Evolutionary conservation across 1,140 invertebrate genomes (phyloP).

Genomic region (Nylanderia fulva): DNA sequence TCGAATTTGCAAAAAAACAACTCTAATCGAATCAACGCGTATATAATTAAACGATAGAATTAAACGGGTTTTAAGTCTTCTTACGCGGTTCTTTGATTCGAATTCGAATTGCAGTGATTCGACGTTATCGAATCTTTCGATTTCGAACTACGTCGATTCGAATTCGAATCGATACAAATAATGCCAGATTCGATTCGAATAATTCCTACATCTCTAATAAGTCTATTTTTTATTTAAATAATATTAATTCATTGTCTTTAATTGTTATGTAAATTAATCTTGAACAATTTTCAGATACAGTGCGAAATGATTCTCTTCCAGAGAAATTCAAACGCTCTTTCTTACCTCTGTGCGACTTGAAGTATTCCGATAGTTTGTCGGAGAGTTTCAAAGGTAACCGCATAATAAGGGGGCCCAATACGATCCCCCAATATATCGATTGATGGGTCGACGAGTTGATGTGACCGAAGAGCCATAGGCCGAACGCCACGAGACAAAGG

Average conservation of each 20-base stretch:
- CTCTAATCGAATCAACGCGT: too few relatives aligned
- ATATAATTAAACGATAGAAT: too few relatives aligned
- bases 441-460: conserved; percentile 77
- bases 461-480: conserved; percentile 79
- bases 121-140: too few relatives aligned
- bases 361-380: conserved; percentile 59
- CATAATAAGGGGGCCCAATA: conserved; percentile 74
- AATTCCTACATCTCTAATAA: too few relatives aligned
- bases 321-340: not conserved
- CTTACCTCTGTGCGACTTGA: conserved; percentile 73
- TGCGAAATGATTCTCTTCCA: not conserved
- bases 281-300: not conserved
- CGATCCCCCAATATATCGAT: conserved; percentile 79
- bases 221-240: too few relatives aligned
- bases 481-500: conserved; percentile 77
- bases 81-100: too few relatives aligned
- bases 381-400: conserved; percentile 77
- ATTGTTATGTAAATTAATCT: not conserved
- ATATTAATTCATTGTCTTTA: not conserved
- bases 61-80: too few relatives aligned
- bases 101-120: too few relatives aligned
- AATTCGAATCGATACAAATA: too few relatives aligned
- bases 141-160: too few relatives aligned
- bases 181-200: too few relatives aligned
- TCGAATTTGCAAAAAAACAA: too few relatives aligned